Percentiles rank a stretch among this genome's conserved stretches.
Evolutionary conservation across 2,888 invertebrate species (phyloP).

Genomic region (Pemphredon lugubris): DNA sequence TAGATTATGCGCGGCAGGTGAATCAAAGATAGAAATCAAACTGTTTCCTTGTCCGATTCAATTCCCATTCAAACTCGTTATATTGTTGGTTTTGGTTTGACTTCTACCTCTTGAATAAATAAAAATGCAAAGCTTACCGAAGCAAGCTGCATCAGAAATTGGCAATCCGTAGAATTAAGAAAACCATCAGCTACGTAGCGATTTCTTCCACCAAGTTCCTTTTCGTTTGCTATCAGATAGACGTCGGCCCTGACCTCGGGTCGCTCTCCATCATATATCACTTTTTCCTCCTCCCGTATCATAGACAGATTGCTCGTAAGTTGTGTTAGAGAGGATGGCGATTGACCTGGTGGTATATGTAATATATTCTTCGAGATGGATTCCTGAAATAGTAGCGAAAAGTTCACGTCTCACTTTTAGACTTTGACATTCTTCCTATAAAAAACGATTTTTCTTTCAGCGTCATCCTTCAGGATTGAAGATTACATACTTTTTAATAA

Average conservation of each 20-base stretch:
- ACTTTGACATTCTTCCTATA: no score
- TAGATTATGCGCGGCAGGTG: no score
- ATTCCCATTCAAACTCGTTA: neutral
- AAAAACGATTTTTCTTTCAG: no score
- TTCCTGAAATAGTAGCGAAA: no score
- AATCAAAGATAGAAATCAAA: no score
- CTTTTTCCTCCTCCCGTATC: neutral
- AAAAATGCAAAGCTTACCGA: conserved; percentile 35
- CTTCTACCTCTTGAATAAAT: neutral
- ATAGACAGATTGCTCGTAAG: conserved; percentile 28
- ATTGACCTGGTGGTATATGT: conserved; percentile 41
- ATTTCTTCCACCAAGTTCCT: conserved; percentile 77
- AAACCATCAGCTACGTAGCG: conserved; percentile 80
- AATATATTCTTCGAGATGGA: neutral
- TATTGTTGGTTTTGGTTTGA: neutral
- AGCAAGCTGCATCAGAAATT: conserved; percentile 70
- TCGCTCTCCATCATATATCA: neutral
- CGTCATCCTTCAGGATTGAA: no score
- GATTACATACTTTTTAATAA: no score
- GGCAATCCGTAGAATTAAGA: conserved; percentile 77
- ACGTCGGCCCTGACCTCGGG: conserved; percentile 19
- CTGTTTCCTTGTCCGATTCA: no score
- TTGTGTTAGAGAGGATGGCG: conserved; percentile 9
- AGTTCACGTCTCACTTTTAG: no score
- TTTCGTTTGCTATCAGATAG: conserved; percentile 60